These are phyloP conservation scores for Capitulum mitella DNA, from an alignment of 2,888 invertebrate species.

Conservation along the genomic window DNA sequence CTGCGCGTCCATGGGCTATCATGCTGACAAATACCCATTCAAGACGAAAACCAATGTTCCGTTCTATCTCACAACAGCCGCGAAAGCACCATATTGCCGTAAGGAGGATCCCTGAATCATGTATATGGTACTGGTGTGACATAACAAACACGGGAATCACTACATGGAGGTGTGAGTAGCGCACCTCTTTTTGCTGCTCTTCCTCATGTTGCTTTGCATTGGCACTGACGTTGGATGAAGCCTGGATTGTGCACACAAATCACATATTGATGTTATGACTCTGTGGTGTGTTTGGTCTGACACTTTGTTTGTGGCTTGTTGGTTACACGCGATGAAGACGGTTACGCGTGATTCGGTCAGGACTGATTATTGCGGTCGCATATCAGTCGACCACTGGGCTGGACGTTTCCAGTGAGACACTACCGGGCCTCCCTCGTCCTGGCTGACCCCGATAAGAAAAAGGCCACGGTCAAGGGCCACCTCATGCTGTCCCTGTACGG, in stretches of 20 bases:
- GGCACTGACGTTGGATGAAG: too few relatives aligned
- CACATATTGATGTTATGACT: too few relatives aligned
- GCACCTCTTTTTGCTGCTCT: too few relatives aligned
- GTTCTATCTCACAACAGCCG: constrained; percentile 31
- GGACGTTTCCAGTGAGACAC: background rate
- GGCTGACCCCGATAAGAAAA: background rate
- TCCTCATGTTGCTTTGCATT: background rate
- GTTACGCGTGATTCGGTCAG: too few relatives aligned
- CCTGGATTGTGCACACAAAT: background rate
- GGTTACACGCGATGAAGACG: too few relatives aligned
- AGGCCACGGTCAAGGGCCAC: background rate
- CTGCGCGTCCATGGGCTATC: constrained; percentile 35
- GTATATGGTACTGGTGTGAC: too few relatives aligned
- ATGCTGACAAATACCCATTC: constrained; percentile 32
- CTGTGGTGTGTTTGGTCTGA: background rate
- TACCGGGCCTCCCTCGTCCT: background rate
- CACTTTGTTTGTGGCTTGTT: too few relatives aligned
- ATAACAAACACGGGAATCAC: too few relatives aligned
- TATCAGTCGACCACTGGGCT: too few relatives aligned
- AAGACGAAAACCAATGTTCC: constrained; percentile 27
- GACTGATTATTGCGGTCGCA: too few relatives aligned
- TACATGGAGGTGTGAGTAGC: too few relatives aligned
- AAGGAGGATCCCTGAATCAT: too few relatives aligned
- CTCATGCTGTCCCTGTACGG: background rate
- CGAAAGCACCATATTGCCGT: constrained; percentile 32